Evolutionary conservation across 2,113 vertebrate species (phyloP).

Genomic region (Ceuthmochares aereus): DNA sequence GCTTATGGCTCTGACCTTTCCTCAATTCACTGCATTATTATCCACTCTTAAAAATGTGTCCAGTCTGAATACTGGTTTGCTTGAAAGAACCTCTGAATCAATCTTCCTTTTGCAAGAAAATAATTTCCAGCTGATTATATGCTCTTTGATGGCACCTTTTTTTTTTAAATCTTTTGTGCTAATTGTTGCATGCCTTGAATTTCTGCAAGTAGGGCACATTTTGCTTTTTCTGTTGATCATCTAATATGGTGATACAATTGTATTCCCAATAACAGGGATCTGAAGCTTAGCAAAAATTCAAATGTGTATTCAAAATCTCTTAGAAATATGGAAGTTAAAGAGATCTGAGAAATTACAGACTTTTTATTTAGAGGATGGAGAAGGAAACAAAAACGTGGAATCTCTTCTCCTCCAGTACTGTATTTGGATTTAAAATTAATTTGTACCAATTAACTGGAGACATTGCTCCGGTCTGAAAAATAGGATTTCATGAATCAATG

Average conservation of each 20-base stretch:
- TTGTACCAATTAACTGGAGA: not conserved
- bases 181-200: not conserved
- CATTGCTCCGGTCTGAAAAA: not conserved
- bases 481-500: not conserved
- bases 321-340: not conserved
- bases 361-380: not conserved
- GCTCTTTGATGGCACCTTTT: not conserved
- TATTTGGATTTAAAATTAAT: not conserved
- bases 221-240: not conserved
- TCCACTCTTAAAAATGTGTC: not conserved
- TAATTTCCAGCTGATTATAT: not conserved
- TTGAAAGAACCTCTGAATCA: not conserved
- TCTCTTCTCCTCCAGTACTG: not conserved
- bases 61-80: not conserved
- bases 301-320: not conserved
- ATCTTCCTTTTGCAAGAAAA: not conserved
- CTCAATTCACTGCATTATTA: not conserved
- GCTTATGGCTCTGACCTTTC: not conserved
- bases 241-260: not conserved
- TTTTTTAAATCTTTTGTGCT: not conserved
- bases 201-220: not conserved
- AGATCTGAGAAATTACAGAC: not conserved
- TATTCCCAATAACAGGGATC: not conserved
- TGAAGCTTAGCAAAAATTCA: not conserved
- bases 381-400: not conserved